These are phyloP conservation scores for Abrostola triplasia DNA, from an alignment of 2,888 invertebrate species.

Conservation along the genomic window DNA sequence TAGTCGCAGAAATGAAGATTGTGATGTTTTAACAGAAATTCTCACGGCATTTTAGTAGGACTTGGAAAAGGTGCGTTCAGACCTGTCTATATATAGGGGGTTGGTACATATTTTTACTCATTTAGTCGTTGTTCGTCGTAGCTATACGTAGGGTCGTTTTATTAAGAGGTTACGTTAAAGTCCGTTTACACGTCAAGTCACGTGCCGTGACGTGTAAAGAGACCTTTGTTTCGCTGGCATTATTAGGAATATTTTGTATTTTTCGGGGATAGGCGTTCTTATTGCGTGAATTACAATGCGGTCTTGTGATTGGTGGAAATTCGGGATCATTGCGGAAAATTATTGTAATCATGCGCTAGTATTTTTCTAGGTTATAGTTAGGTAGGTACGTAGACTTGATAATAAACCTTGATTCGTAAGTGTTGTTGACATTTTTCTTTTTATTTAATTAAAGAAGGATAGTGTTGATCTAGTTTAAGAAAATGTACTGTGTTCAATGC, in stretches of 20 bases:
- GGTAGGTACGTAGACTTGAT: background rate
- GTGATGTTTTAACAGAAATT: constrained; percentile 51
- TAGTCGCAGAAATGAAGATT: constrained; percentile 3
- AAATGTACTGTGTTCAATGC: no score
- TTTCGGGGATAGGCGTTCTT: background rate
- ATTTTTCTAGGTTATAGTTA: background rate
- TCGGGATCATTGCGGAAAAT: no score
- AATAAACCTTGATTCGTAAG: no score
- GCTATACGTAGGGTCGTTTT: constrained; percentile 15
- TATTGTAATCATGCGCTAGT: background rate
- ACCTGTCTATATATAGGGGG: constrained; percentile 35
- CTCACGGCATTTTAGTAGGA: constrained; percentile 58
- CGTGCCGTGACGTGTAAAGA: constrained; percentile 20
- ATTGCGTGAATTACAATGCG: no score
- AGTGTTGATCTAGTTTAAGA: no score
- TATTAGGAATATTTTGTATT: constrained; percentile 8
- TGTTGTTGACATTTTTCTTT: no score
- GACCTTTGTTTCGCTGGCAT: constrained; percentile 13
- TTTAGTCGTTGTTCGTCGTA: constrained; percentile 29
- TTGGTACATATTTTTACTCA: constrained; percentile 31
- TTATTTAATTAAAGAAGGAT: no score
- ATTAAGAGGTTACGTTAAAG: constrained; percentile 15
- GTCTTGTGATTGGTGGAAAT: no score
- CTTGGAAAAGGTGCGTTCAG: constrained; percentile 30
- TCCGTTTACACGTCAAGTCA: constrained; percentile 13